Conservation (phyloP, 2,113 vertebrate species). For the Equus quagga region DNA sequence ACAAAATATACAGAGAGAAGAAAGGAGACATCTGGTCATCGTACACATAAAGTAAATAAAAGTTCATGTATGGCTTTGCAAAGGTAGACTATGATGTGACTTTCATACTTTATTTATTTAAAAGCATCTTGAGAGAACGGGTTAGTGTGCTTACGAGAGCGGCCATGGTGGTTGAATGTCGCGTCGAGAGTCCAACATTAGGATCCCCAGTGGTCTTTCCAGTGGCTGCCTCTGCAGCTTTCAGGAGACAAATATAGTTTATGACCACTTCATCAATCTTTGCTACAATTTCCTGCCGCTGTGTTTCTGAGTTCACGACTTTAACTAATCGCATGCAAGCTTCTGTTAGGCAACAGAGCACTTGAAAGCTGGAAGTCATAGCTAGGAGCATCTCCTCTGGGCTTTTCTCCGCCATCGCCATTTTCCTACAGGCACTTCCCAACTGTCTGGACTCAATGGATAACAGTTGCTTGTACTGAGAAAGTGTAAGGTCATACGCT, state of each 20-base stretch:
- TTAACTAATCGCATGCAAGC: conserved; percentile 97
- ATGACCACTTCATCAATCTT: conserved; percentile 94
- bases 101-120: conserved; percentile 92
- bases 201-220: conserved; percentile 90
- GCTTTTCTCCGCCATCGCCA: conserved; percentile 93
- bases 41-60: conserved; percentile 92
- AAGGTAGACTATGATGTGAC: conserved; percentile 93
- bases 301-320: conserved; percentile 90
- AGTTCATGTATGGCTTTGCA: conserved; percentile 97
- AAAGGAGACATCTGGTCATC: conserved; percentile 94
- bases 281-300: conserved; percentile 92
- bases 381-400: conserved; percentile 96
- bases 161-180: conserved; percentile 95
- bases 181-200: conserved; percentile 93
- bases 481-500: conserved; percentile 88
- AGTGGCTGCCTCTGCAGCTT: conserved; percentile 92
- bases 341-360: conserved; percentile 95
- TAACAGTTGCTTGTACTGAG: conserved; percentile 93
- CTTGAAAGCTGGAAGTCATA: conserved; percentile 97
- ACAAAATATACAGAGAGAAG: conserved; percentile 97
- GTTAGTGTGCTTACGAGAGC: conserved; percentile 96
- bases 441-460: conserved; percentile 94
- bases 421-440: conserved; percentile 94
- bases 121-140: conserved; percentile 96
- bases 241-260: conserved; percentile 95